Percentiles rank a stretch among this genome's conserved stretches.
phyloP scores from a whole-genome alignment of 2,888 invertebrate species.

The Himalopsyche japonica region DNA sequence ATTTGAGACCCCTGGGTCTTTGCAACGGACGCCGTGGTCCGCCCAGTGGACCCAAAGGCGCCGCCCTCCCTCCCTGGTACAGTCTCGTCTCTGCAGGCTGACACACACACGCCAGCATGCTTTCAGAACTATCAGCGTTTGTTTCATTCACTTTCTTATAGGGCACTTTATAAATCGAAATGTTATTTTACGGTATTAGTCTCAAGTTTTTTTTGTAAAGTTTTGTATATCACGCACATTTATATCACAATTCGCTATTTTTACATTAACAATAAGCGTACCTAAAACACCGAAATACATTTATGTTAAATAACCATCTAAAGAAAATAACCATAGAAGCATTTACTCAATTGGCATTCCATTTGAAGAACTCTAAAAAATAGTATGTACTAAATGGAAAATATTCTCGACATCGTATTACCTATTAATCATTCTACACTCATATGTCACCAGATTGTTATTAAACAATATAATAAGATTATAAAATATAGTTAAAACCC shows the following conservation, averaged over 20 bases:
- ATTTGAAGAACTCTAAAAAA: no score
- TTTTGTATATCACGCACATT: background rate
- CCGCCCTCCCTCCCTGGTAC: constrained; percentile 58
- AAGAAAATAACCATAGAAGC: no score
- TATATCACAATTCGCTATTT: background rate
- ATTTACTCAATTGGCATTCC: no score
- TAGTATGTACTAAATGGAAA: no score
- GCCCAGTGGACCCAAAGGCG: constrained; percentile 61
- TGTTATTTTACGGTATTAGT: background rate
- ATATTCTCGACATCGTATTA: no score
- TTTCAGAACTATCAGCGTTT: constrained; percentile 4
- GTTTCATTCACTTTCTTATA: background rate
- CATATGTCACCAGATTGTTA: no score
- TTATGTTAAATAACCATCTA: no score
- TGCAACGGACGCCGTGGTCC: constrained; percentile 53
- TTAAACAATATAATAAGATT: no score
- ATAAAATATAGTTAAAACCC: no score
- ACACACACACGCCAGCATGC: constrained; percentile 70
- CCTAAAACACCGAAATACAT: background rate
- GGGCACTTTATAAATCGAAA: background rate
- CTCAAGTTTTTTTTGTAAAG: background rate
- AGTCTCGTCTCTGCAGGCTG: constrained; percentile 65
- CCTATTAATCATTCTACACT: no score
- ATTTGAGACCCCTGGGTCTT: constrained; percentile 42
- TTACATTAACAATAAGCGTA: background rate